Evolutionary conservation across 2,113 vertebrate species (phyloP).

Genomic region (Strix aluco): DNA sequence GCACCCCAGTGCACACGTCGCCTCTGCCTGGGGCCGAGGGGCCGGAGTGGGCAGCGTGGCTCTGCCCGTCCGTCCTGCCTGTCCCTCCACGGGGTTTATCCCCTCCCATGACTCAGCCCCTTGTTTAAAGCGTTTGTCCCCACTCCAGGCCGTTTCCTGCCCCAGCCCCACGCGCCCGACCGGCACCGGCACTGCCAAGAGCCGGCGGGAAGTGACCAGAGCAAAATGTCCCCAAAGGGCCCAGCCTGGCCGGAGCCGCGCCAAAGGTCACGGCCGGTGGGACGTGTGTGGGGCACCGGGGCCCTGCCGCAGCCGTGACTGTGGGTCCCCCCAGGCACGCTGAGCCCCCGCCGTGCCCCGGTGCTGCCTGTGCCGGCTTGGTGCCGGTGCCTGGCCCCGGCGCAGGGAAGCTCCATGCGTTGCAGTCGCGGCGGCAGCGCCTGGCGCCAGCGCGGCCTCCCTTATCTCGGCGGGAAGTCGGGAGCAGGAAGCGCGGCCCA

Average conservation of each 20-base stretch:
- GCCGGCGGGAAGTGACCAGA: background rate
- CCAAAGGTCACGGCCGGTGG: background rate
- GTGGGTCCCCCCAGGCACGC: background rate
- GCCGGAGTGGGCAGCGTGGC: background rate
- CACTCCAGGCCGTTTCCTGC: background rate
- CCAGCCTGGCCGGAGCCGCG: background rate
- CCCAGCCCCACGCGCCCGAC: background rate
- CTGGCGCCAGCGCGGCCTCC: slow-evolving; percentile 47
- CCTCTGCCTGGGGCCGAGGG: background rate
- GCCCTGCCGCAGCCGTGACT: background rate
- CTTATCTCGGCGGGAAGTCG: slow-evolving; percentile 61
- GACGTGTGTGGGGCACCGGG: fast-evolving
- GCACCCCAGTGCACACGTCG: fast-evolving
- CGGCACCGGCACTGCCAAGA: background rate
- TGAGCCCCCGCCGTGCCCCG: background rate
- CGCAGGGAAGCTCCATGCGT: background rate
- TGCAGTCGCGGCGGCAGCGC: background rate
- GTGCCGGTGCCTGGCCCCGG: background rate
- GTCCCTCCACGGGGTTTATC: background rate
- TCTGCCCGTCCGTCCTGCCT: background rate
- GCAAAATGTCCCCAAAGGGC: background rate
- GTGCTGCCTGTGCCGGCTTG: background rate
- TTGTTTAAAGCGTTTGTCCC: background rate
- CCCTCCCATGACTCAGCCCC: background rate
- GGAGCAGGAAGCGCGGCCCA: slow-evolving; percentile 44